Base-by-base conservation (phyloP, 2,888 invertebrate genomes). In the Poecilus cupreus region DNA sequence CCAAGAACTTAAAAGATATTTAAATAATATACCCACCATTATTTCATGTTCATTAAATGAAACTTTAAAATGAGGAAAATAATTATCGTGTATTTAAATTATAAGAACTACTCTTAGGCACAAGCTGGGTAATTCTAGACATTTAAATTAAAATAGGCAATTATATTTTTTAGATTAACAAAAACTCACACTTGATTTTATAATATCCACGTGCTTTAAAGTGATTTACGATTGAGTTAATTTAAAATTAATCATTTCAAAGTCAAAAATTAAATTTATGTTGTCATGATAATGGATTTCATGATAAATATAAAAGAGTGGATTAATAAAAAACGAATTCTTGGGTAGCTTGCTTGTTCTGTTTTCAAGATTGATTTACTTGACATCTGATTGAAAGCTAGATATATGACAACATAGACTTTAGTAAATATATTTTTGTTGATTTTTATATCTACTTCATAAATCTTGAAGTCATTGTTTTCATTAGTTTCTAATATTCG, bases 391-490 rank as follows among this genome's bases (percentile, higher is more conserved):
- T 60, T 60, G 60, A 60, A 26, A 26, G 60, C 22, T 60, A 60
- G 24, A 60, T 60, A 60, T 5, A 60, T 60, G 60, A 26, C 60
- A 32, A 54, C 10, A 20, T 11, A 54, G 22, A 2, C 32, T 3
- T 32, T 8, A 32, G 32, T 32, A 20, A 49, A 54, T 3, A 8
- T 8, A 32, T 1, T 22, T 54, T 54, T 6, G 22, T 60, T 4
- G n/a, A 60, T 26, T 60, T 26, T 60, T 24, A 6, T 60, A 6
- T 26, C 22, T 60, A 24, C 24, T 24, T 24, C 60, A 60, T 60
- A 60, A 60, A 60, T 60, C 60, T 60, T 60, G n/a, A 10, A 8
- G 60, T 24, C 60, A 60, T n/a, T n/a, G n/a, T n/a, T n/a, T n/a
- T n/a, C n/a, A n/a, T n/a, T n/a, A n/a, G n/a, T n/a, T n/a, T n/a